Base-by-base conservation (phyloP, 2,797 vertebrate genomes). In the Sebastes nivosus region DNA sequence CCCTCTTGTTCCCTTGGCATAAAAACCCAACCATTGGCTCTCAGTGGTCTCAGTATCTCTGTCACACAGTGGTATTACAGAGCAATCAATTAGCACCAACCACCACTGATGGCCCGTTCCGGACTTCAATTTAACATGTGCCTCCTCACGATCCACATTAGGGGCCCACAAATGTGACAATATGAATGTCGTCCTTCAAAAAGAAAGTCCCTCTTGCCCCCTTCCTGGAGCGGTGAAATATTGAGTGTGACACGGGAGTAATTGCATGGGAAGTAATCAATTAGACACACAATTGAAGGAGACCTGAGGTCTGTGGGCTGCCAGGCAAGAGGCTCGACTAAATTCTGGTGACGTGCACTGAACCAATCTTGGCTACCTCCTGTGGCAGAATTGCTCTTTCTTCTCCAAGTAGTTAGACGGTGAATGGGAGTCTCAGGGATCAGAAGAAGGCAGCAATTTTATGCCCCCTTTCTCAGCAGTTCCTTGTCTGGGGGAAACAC, bases 181-280 rank as follows among this genome's bases (percentile, higher is more conserved):
- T 89, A 88, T 90, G 88, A 93, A 93, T 89, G 85, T 87, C 76
- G 93, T 94, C 93, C 95, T 95, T 95, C 93, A 93, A 86, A 92
- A 87, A 85, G 89, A 87, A 83, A 83, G 81, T 90, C 91, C 90
- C 91, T 88, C 86, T 82, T 88, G 87, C 89, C 75, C 80, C 87
- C 82, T 87, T 94, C 92, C 87, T 78, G 83, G 84, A 94, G 93
- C 81, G 59, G 75, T 95, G 95, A 94, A 95, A 95, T 95, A 96
- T 96, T 95, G 94, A 95, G 94, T 95, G 93, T 96, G 96, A 96
- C 96, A 95, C 87, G 63, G 91, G 93, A 93, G 92, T 96, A 96
- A 96, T 96, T 96, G 95, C 95, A 95, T 94, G 90, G 95, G 95
- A 96, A 95, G 95, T 95, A 95, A 96, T 96, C 95, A 96, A 96